Percentiles rank a stretch among this genome's conserved stretches.
These are phyloP conservation scores for Crocodylus rhombifer DNA, from an alignment of 2,797 vertebrate species.

Conservation along the genomic window DNA sequence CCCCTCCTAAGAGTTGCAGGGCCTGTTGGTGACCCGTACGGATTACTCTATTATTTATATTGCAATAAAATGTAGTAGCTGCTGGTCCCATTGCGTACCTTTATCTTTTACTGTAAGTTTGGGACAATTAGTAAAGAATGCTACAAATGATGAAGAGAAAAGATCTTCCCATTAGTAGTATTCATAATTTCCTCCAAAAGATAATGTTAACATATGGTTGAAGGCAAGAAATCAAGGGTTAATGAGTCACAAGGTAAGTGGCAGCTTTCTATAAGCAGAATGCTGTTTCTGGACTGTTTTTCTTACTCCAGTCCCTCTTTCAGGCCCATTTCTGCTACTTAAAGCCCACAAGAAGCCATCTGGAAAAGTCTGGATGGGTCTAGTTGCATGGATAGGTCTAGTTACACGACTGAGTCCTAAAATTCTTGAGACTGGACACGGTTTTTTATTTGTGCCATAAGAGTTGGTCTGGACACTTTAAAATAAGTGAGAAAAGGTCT, in stretches of 20 bases:
- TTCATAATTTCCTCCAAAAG: neutral
- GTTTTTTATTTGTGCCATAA: neutral
- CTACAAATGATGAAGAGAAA: neutral
- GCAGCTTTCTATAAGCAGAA: neutral
- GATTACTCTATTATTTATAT: neutral
- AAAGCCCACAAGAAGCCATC: neutral
- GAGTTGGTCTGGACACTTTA: neutral
- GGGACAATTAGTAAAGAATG: neutral
- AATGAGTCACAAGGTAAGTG: neutral
- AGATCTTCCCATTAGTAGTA: neutral
- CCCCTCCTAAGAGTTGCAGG: neutral
- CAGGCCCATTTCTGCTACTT: neutral
- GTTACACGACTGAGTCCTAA: neutral
- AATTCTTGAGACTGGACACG: neutral
- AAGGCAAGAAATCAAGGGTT: neutral
- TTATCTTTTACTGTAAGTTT: too few species aligned
- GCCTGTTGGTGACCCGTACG: neutral
- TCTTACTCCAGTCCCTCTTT: neutral
- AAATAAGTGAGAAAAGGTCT: neutral
- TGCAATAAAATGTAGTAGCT: neutral
- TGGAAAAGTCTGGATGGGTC: neutral
- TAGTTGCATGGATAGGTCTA: neutral
- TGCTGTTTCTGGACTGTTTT: neutral
- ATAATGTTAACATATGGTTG: neutral
- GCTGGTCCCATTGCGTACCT: neutral